Conservation (phyloP, 2,888 invertebrate species). For the Hyposoter didymator region DNA sequence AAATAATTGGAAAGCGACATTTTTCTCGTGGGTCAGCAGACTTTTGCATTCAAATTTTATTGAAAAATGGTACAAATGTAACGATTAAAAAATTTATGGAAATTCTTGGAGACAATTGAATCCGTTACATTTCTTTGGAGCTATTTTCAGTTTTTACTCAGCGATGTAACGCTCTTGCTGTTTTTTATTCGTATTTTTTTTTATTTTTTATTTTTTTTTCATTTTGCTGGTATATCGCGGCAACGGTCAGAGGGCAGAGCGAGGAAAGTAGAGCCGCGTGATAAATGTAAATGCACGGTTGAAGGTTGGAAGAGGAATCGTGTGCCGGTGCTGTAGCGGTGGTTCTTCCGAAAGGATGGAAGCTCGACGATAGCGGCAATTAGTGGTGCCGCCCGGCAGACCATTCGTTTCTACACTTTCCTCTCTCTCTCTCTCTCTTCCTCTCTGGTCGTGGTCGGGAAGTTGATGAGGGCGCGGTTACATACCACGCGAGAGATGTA, state of each 20-base stretch:
- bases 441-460: conserved; percentile 59
- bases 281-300: conserved; percentile 73
- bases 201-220: too few species aligned
- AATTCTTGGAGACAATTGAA: neutral
- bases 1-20: neutral
- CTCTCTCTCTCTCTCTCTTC: conserved; percentile 64
- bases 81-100: neutral
- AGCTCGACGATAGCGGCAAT: conserved; percentile 76
- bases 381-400: conserved; percentile 72
- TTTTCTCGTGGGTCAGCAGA: too few species aligned
- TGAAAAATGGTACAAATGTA: neutral
- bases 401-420: conserved; percentile 63
- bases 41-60: neutral
- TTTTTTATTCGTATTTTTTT: neutral
- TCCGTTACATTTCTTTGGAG: neutral
- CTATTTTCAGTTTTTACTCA: neutral
- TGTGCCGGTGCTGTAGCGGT: conserved; percentile 62
- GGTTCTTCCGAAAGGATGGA: conserved; percentile 48
- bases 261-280: conserved; percentile 48
- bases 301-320: conserved; percentile 71
- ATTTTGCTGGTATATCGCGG: neutral
- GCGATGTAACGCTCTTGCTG: neutral
- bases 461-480: conserved; percentile 75
- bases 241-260: neutral
- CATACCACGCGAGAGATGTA: conserved; percentile 46